phyloP scores from a whole-genome alignment of 2,888 invertebrate genomes.

The Drosophila picticornis region DNA sequence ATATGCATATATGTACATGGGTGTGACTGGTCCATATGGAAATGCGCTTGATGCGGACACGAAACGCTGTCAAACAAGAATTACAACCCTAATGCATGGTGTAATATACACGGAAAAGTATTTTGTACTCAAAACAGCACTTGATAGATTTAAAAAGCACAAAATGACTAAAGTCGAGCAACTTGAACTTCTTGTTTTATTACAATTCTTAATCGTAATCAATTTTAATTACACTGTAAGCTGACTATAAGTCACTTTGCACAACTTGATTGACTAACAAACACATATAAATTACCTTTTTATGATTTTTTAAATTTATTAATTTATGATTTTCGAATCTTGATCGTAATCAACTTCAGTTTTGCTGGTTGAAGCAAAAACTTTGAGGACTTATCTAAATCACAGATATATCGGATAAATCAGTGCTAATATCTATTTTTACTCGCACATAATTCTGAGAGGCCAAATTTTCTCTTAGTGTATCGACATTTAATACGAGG shows the following conservation, averaged over 20 bases:
- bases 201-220: background rate
- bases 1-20: background rate
- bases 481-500: constrained; percentile 39
- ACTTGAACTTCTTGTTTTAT: background rate
- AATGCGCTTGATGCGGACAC: constrained; percentile 19
- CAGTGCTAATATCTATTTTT: background rate
- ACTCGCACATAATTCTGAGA: background rate
- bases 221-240: background rate
- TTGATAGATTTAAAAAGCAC: background rate
- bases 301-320: background rate
- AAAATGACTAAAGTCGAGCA: background rate
- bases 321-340: background rate
- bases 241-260: background rate
- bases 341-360: background rate
- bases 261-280: background rate
- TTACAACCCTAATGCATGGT: constrained; percentile 22
- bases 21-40: constrained; percentile 8
- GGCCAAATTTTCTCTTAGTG: background rate
- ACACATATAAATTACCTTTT: background rate
- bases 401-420: background rate
- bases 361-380: background rate
- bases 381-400: background rate
- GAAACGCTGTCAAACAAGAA: constrained; percentile 20
- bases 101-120: constrained; percentile 6
- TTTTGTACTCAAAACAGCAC: background rate